Base-by-base conservation (phyloP, 1,140 invertebrate genomes). In the Drosophila murphyi region DNA sequence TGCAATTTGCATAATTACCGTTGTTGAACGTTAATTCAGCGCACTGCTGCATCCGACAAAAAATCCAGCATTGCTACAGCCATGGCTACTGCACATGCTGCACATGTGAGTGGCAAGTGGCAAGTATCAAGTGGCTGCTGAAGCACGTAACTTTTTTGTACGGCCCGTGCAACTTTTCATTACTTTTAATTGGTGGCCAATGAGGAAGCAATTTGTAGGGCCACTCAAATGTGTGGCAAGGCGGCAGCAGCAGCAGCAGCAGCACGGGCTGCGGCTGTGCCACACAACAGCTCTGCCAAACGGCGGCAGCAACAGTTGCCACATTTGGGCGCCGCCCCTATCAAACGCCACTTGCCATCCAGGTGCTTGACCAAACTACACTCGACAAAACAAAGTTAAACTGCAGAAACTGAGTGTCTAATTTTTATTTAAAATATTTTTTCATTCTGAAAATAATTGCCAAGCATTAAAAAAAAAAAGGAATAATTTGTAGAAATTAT, bases 1-100 rank as follows among this genome's bases (percentile, higher is more conserved):
- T 88, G 85, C 85, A 88, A 88, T 88, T 88, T 88, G 85, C 85
- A 88, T 88, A 88, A 88, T 88, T 89, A 88, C 85, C 85, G 85
- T 88, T 88, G 85, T 88, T 87, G 76, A 80, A 88, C 76, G 83
- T 89, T 80, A 88, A 88, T 88, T 77, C 85, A 76, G 73, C 45
- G 43, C 79, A 41, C 6, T 8, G 37, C 39, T 75, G 71, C 82
- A 82, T 87, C 82, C 82, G 82, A 71, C 70, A 76, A 71, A 73
- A 76, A 71, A 73, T 81, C 50, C 75, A 73, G 76, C 80, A 61
- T 64, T 52, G 59, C 28, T 55, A 78, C 35, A 39, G 50, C 32
- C n/a, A 20, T 20, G 20, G 20, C 20, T 20, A 12, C 37, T 37
- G 50, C 60, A 37, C 32, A 28, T 54, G 60, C 37, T 39, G 54